phyloP scores from a whole-genome alignment of 2,113 vertebrate species.

The Dascyllus trimaculatus region DNA sequence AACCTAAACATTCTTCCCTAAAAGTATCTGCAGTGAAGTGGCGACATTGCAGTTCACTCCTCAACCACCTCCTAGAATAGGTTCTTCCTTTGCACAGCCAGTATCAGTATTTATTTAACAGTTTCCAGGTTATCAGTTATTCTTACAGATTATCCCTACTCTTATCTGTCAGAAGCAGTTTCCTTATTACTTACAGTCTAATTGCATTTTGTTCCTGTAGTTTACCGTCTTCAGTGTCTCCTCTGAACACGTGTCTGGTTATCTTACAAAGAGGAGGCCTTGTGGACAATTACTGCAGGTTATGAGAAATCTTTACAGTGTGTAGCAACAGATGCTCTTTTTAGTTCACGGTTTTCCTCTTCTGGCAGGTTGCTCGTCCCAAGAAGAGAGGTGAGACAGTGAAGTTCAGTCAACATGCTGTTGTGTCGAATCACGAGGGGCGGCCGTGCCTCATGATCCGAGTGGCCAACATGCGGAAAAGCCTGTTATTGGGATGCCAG shows the following conservation, averaged over 20 bases:
- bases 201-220: not conserved
- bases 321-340: no score
- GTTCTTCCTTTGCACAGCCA: not conserved
- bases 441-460: constrained; percentile 95
- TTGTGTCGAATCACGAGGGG: constrained; percentile 91
- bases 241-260: constrained; percentile 1
- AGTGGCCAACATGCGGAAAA: constrained; percentile 97
- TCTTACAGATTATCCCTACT: not conserved
- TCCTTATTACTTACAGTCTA: not conserved
- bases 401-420: constrained; percentile 95
- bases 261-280: not conserved
- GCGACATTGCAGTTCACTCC: no score
- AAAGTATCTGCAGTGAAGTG: no score
- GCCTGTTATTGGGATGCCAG: constrained; percentile 94
- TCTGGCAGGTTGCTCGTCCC: constrained; percentile 89
- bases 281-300: not conserved
- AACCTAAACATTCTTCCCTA: no score
- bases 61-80: not conserved
- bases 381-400: constrained; percentile 97
- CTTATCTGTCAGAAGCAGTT: constrained; percentile 5
- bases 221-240: not conserved
- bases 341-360: not conserved
- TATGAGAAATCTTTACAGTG: not conserved
- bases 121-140: not conserved
- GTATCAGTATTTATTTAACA: no score